Base-by-base conservation (phyloP, 2,797 vertebrate genomes). In the Podarcis siculus region DNA sequence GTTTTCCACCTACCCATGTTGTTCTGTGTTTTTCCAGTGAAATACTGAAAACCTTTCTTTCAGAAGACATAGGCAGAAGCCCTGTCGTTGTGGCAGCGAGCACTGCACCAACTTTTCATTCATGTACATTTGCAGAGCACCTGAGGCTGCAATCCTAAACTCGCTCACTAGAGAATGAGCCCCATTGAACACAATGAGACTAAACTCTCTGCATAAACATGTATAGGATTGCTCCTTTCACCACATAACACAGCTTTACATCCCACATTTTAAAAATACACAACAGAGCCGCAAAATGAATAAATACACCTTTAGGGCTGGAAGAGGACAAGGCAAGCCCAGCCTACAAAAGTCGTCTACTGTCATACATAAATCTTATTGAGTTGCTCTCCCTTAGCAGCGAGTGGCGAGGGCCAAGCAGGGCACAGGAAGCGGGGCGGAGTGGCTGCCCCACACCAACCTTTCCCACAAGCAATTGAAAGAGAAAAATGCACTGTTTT, bases 401-500 rank as follows among this genome's bases (percentile, higher is more conserved):
- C 42, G 86, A 92, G 91, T 82, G 94, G 94, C 92, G 95, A 95
- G 92, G 92, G 94, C 95, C 84, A 89, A 37, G 90, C 90, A 93
- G 93, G 92, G 89, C 72, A 72, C 5, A 0, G 87, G 82, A 89
- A 13, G 88, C 42, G 86, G 90, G 80, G 94, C 86, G 89, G 93
- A 91, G 90, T 82, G 64, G 94, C 6, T 87, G 91, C 95, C 90
- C 89, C 90, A 88, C 95, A 95, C 93, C 90, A 87, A 93, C 91
- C 91, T 95, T 94, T 95, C 95, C 92, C 88, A 90, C 91, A 93
- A 92, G 93, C 90, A 95, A 96, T 92, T 95, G 88, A 92, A 93
- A 94, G 95, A 96, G 93, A 94, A 93, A 94, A 95, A 95, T 95
- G 96, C 96, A 96, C 96, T 42, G 87, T 95, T 92, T 95, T 96